Evolutionary conservation across 2,113 vertebrate species (phyloP).

Genomic region (Murina feae): DNA sequence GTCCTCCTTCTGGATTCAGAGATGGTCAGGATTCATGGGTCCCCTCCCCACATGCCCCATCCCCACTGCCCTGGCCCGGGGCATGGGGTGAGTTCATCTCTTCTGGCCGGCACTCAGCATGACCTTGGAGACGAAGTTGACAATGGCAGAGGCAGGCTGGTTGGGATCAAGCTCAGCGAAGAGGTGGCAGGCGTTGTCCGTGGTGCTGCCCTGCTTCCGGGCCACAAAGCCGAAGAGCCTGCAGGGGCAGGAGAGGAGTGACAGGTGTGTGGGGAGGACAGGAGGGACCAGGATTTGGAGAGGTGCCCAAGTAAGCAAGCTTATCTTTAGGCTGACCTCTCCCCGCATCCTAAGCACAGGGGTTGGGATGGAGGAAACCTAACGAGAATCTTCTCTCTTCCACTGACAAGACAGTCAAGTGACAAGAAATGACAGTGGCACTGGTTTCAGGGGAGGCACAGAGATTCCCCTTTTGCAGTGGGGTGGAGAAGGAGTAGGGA

Average conservation of each 20-base stretch:
- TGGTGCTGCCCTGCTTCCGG: slow-evolving; percentile 97
- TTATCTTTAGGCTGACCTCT: neutral
- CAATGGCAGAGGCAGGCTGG: slow-evolving; percentile 95
- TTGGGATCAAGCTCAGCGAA: slow-evolving; percentile 95
- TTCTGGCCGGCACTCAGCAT: slow-evolving; percentile 91
- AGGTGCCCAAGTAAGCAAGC: neutral
- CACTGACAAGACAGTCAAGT: neutral
- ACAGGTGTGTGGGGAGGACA: rapidly evolving
- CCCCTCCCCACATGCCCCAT: slow-evolving; percentile 13
- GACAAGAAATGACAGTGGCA: neutral
- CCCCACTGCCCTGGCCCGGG: slow-evolving; percentile 60
- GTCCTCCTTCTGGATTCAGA: slow-evolving; percentile 87
- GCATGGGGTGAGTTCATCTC: slow-evolving; percentile 83
- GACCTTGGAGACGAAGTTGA: slow-evolving; percentile 96
- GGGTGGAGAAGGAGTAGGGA: neutral
- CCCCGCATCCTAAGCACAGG: rapidly evolving
- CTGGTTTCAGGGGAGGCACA: neutral
- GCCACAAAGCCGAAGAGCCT: slow-evolving; percentile 98
- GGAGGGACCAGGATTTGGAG: neutral
- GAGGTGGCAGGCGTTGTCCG: slow-evolving; percentile 97
- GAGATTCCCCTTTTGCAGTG: neutral
- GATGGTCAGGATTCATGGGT: slow-evolving; percentile 60
- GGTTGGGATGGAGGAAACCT: neutral
- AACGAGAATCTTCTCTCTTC: slow-evolving; percentile 68
- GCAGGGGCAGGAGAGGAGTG: neutral